Percentiles rank a stretch among this genome's conserved stretches.
Evolutionary conservation across 2,113 vertebrate species (phyloP).

Genomic region (Bagarius yarrelli): DNA sequence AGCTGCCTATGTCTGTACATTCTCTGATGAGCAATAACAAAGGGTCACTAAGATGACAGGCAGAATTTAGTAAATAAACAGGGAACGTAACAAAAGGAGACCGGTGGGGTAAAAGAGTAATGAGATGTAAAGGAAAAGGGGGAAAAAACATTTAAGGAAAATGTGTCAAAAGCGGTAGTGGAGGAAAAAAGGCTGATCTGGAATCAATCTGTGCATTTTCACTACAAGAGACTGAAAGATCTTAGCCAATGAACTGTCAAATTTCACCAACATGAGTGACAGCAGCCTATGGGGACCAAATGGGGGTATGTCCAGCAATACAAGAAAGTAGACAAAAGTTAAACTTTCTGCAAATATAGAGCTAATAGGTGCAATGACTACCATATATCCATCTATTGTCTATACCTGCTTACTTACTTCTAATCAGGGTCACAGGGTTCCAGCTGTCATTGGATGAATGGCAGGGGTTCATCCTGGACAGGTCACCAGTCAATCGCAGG

Average conservation of each 20-base stretch:
- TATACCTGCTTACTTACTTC: too few relatives aligned
- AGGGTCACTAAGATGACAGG: not conserved
- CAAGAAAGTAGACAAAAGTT: too few relatives aligned
- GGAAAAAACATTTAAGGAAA: not conserved
- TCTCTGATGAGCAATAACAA: not conserved
- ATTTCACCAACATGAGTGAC: not conserved
- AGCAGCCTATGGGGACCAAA: not conserved
- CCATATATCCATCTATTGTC: too few relatives aligned
- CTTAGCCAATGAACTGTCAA: not conserved
- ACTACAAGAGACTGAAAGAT: not conserved
- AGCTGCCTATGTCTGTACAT: not conserved
- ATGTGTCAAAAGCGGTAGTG: not conserved
- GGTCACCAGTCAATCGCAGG: too few relatives aligned
- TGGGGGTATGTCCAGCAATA: too few relatives aligned
- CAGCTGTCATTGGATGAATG: too few relatives aligned
- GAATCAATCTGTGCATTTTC: not conserved
- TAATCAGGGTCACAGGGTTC: too few relatives aligned
- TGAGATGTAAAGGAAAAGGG: not conserved
- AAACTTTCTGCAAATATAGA: too few relatives aligned
- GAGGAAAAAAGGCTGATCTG: not conserved
- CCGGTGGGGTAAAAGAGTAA: not conserved
- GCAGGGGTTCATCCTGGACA: too few relatives aligned
- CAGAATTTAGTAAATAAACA: conserved; percentile 6
- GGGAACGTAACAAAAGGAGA: not conserved
- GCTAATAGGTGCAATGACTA: too few relatives aligned